Evolutionary conservation across 2,888 invertebrate genomes (phyloP), one percentile per base, ranked within the genome.

Genomic region (Papilio gigon): DNA sequence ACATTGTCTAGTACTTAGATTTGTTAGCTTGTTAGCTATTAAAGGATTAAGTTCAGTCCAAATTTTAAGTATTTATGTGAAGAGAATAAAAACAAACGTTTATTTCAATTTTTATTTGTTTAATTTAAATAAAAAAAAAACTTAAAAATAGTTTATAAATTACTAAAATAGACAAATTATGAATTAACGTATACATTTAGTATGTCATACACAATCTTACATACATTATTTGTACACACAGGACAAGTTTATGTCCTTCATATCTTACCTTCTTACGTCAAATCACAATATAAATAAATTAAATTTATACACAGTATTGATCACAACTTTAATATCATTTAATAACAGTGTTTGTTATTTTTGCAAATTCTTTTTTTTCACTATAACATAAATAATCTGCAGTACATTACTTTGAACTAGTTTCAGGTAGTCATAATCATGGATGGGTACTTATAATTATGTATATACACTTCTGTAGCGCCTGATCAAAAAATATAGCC

Each of bases 21-120:
- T 79, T 77, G 74, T 79, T 81, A 81, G 81, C 81, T 83, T 82
- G 79, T 80, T 84, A 86, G 83, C 78, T 77, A 79, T 78, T 82
- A 76, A 77, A 74, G 79, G 82, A 81, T 76, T 71, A 73, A 72
- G 72, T 80, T 79, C 75, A 77, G 81, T 87, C 85, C 84, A 80
- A 68, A 80, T 78, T 82, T 84, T 86, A 84, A 88, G 84, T 89
- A 90, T 90, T 89, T 89, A 90, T 90, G 88, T 89, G 85, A 81
- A 86, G 80, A 88, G 84, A 89, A 89, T 89, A 87, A 89, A 86
- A 83, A 83, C 82, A 81, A 87, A 83, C 84, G 83, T 84, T 85
- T 84, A 84, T 83, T 83, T 85, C 78, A 86, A 84, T 81, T 74
- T 78, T 80, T 71, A 67, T 70, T 71, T 78, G 80, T 84, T 89